Evolutionary conservation across 2,797 vertebrate species (phyloP), one percentile per base, ranked within the genome.

Genomic region (Lacerta bilineata): DNA sequence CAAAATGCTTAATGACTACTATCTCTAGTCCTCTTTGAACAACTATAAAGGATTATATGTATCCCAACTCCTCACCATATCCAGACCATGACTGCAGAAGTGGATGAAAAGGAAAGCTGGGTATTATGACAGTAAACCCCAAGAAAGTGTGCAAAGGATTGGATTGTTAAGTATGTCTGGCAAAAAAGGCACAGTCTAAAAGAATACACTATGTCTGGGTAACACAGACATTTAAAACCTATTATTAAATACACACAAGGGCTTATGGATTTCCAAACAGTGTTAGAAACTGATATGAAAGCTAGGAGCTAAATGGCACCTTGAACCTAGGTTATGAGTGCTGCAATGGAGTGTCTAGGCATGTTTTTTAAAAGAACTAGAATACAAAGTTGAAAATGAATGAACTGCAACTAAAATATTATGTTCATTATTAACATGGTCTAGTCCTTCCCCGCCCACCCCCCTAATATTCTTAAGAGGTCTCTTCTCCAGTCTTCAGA

Each of bases 221-320:
- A 6, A 84, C 11, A 29, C 75, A 83, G 66, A 76, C 23, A 41
- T 61, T 64, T 29, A 75, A 85, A 85, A 33, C 17, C 8, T 27
- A 61, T 77, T 20, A 75, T 0, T 1, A 86, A 90, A 83, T 3
- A 33, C 61, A 72, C n/a, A 1, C 74, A 66, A 86, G 80, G 25
- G 29, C 87, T 41, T 77, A 84, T 74, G 61, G 50, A 93, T 81
- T 64, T 75, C 75, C 79, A 69, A 20, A 18, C 17, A 55, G 50
- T 55, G 50, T 55, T 15, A 55, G 13, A 55, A 55, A 55, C 50
- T 55, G 50, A 55, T 55, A 55, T 15, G 50, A 55, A 55, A 55
- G 13, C 50, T 55, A 55, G 13, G 50, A 55, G 50, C 50, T 55
- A 55, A 55, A 55, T 55, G 11, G 11, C 1, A 15, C 50, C 50